Evolutionary conservation across 2,888 invertebrate genomes (phyloP).

Genomic region (Dione juno): DNA sequence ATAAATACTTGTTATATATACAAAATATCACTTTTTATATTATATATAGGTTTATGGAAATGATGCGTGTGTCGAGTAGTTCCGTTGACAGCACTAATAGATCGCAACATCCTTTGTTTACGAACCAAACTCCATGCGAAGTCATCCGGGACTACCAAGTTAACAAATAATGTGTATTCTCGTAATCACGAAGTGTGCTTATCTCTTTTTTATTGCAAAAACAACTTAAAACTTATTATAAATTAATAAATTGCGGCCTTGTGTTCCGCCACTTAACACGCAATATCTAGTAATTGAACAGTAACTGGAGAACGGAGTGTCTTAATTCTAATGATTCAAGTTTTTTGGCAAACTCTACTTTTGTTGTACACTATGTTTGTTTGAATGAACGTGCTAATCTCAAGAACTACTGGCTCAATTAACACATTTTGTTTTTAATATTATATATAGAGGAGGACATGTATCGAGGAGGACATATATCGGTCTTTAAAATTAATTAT

Average conservation of each 20-base stretch:
- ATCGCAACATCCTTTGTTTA: conserved; percentile 39
- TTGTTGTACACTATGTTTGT: no score
- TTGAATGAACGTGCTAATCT: no score
- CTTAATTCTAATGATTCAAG: background rate
- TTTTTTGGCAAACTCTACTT: background rate
- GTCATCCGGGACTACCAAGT: conserved; percentile 21
- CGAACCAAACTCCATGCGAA: conserved; percentile 26
- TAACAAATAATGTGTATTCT: conserved; percentile 20
- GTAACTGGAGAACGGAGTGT: background rate
- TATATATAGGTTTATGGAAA: conserved; percentile 26
- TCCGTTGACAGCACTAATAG: conserved; percentile 37
- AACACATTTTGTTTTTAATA: no score
- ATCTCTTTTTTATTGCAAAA: background rate
- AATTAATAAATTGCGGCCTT: no score
- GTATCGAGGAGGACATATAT: no score
- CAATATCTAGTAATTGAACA: no score
- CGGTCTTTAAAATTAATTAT: no score
- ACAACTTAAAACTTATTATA: no score
- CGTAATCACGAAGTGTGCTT: background rate
- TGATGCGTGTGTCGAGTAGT: conserved; percentile 27
- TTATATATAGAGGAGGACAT: no score
- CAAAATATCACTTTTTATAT: conserved; percentile 23
- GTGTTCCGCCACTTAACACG: no score
- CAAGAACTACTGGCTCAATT: no score
- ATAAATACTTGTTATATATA: background rate